Conservation (phyloP, 2,888 invertebrate species). For the Dilophus febrilis region DNA sequence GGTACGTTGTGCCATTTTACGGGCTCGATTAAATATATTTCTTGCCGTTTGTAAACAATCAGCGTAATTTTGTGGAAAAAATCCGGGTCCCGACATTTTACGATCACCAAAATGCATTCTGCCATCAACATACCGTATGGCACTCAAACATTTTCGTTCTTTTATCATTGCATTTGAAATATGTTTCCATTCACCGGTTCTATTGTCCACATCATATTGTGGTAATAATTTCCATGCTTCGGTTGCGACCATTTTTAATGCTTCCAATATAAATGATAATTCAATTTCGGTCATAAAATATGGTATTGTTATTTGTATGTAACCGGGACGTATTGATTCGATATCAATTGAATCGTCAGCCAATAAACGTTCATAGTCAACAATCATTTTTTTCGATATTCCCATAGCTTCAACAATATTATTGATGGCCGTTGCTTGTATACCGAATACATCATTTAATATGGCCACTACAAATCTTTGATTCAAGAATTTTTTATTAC, state of each 20-base stretch:
- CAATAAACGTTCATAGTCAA: constrained; percentile 50
- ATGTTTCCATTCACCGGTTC: constrained; percentile 82
- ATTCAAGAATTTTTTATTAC: neutral
- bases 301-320: constrained; percentile 68
- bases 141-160: constrained; percentile 67
- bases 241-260: constrained; percentile 71
- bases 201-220: constrained; percentile 69
- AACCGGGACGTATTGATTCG: constrained; percentile 71
- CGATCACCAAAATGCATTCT: constrained; percentile 58
- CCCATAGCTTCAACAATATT: constrained; percentile 74
- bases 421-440: constrained; percentile 67
- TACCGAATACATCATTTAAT: constrained; percentile 81
- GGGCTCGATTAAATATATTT: constrained; percentile 57
- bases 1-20: constrained; percentile 58
- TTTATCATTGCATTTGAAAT: constrained; percentile 59
- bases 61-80: constrained; percentile 54
- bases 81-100: constrained; percentile 49
- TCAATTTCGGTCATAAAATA: constrained; percentile 69
- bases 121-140: constrained; percentile 57
- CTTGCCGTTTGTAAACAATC: constrained; percentile 66
- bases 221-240: constrained; percentile 81
- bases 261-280: constrained; percentile 65
- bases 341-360: constrained; percentile 32
- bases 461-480: constrained; percentile 49
- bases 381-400: constrained; percentile 58